Base-by-base conservation (phyloP, 2,797 vertebrate species). In the Scolopax rusticola region DNA sequence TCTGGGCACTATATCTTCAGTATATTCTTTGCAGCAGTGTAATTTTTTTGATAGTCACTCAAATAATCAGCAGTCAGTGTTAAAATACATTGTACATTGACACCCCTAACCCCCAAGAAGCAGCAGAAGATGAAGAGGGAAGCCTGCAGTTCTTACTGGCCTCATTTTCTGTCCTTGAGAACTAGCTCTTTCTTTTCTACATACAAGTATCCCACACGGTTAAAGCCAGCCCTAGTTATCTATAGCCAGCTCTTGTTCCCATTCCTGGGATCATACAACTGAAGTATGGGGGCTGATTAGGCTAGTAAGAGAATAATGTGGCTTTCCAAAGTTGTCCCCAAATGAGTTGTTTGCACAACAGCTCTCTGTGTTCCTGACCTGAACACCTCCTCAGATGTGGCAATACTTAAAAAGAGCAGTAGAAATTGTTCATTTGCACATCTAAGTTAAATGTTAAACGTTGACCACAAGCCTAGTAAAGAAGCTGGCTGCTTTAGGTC, bases 11-110 rank as follows among this genome's bases (percentile, higher is more conserved):
- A 78, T 89, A 90, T 89, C 93, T 95, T 84, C 84, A 85, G 64
- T 69, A 95, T 94, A 95, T 93, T 96, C 93, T 96, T 93, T 83
- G 74, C 84, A 94, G 86, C 86, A 97, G 75, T 83, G 86, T 65
- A 89, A 94, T 81, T 95, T 97, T 96, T 97, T 95, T 89, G 88
- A 95, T 96, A 94, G 88, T 92, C 88, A 92, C 84, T 97, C 95
- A 94, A 94, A 97, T 97, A 96, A 97, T 95, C 93, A 96, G 75
- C 90, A 92, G 94, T 80, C 94, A 94, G 78, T 85, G 50, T 77
- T 92, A 96, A 93, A 95, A 95, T 61, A 65, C 91, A 89, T 85
- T 95, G 94, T 94, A 59, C 79, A 75, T 7, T 89, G 90, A 94
- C 95, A 95, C 43, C 61, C 88, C 65, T 87, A 92, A n/a, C 82